Evolutionary conservation across 1,140 invertebrate genomes (phyloP).

Genomic region (Anoplophora glabripennis): DNA sequence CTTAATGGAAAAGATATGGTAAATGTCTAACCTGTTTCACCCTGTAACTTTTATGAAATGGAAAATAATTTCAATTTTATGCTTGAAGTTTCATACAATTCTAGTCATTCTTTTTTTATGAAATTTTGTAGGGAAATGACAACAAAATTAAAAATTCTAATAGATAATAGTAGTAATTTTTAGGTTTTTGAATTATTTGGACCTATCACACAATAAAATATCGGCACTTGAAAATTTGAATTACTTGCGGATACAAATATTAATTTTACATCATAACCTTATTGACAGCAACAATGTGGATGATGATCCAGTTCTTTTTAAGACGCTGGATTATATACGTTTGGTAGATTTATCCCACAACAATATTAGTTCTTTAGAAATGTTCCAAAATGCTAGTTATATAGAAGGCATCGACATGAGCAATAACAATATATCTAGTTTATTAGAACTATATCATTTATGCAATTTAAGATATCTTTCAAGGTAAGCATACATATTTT

Average conservation of each 20-base stretch:
- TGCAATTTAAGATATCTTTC: conserved; percentile 25
- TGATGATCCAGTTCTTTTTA: conserved; percentile 11
- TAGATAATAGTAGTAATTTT: no score
- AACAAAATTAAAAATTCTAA: no score
- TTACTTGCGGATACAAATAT: conserved; percentile 10
- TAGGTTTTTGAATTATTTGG: conserved; percentile 23
- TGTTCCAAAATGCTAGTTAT: conserved; percentile 19
- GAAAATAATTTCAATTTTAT: no score
- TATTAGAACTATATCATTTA: conserved; percentile 34
- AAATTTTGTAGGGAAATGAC: no score
- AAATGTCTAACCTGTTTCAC: no score
- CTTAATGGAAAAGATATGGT: no score
- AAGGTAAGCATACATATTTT: conserved; percentile 1
- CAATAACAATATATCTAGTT: conserved; percentile 23
- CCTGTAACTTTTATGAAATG: no score
- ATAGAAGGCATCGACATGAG: conserved; percentile 25
- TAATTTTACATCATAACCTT: conserved; percentile 8
- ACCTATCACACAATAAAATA: conserved; percentile 28
- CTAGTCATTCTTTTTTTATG: no score
- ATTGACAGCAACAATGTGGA: conserved; percentile 1
- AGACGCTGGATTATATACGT: conserved; percentile 26
- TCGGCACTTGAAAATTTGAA: conserved; percentile 19
- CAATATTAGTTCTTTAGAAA: conserved; percentile 14
- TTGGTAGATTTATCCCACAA: conserved; percentile 25
- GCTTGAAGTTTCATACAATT: no score